Base-by-base conservation (phyloP, 2,888 invertebrate genomes). In the Pinctada fucata region DNA sequence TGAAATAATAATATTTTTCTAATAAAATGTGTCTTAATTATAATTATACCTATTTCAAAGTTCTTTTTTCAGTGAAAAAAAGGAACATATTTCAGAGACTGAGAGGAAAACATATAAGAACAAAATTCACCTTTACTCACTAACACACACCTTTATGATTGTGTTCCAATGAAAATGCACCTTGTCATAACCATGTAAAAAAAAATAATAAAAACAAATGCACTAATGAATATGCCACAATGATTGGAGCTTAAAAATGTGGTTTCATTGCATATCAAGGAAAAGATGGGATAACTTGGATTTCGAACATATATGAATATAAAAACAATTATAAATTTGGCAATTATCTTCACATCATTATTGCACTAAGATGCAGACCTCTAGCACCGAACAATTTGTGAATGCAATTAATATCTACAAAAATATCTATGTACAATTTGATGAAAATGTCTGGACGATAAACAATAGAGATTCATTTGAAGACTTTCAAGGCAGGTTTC, bases 391-490 rank as follows among this genome's bases (percentile, higher is more conserved):
- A 52, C 72, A 72, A 47, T 72, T 16, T 58, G n/a, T 58, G 52
- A 31, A 16, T n/a, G 8, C 50, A 31, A 49, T 45, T 69, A 58
- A 48, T 49, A 71, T 72, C 47, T 45, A 72, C 72, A 72, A 72
- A 72, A 71, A 72, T 31, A 52, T 72, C 50, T 72, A 72, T 72
- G 52, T 52, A 72, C 52, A 72, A 72, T 52, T 52, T 72, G 72
- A 72, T 72, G 72, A 45, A 72, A 72, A 47, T 72, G 72, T 72
- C 72, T 72, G 72, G 72, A 72, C 52, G 51, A n/a, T 58, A 72
- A 52, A 50, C 50, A 58, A 2, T 10, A 58, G 16, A 8, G 45
- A 52, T 52, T 72, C 72, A 72, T 49, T 31, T 51, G 50, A 31
- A 31, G 31, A 72, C 31, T 72, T 52, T 72, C 72, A 72, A 72